Base-by-base conservation (phyloP, 2,888 invertebrate species). In the Eilema sororculum region DNA sequence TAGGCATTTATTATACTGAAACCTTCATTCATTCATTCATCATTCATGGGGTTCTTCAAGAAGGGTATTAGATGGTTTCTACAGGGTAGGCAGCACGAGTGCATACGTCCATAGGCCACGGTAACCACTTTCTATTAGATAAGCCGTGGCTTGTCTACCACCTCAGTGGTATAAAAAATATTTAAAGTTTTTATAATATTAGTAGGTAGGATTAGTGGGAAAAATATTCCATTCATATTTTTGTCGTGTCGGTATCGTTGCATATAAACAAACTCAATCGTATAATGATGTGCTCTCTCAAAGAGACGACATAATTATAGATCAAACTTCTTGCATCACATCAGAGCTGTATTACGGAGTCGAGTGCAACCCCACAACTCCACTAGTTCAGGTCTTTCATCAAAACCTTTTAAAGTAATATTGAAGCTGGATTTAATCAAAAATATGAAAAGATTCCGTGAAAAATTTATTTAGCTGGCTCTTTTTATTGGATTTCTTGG, bases 301-400 rank as follows among this genome's bases (percentile, higher is more conserved):
- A 82, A 82, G 80, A 68, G 25, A 33, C 64, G 68, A 69, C 52
- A 77, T 82, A 81, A 81, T 82, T 81, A 81, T 78, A 68, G 76
- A 76, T 81, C 76, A 73, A 69, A 30, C 59, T 46, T 64, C 70
- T 77, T 65, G 61, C 59, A 25, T 56, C 46, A 30, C 61, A 79
- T 68, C 52, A 68, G 64, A 28, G 41, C 58, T 63, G 46, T 72
- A 74, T 74, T 74, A 67, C 41, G 56, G 25, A 60, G 52, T 63
- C 41, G 22, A 70, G 70, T 63, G 66, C 30, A 62, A 57, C 28
- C n/a, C 69, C 28, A 59, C 30, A 62, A 57, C 28, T 16, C 69
- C 28, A 59, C 16, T 16, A 20, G 24, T 52, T 30, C 20, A 65
- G 20, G 33, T 59, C 59, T 65, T 65, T 69, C 65, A 69, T 25